These are phyloP conservation scores for Chroicocephalus ridibundus DNA, from an alignment of 2,113 vertebrate genomes.

Conservation along the genomic window DNA sequence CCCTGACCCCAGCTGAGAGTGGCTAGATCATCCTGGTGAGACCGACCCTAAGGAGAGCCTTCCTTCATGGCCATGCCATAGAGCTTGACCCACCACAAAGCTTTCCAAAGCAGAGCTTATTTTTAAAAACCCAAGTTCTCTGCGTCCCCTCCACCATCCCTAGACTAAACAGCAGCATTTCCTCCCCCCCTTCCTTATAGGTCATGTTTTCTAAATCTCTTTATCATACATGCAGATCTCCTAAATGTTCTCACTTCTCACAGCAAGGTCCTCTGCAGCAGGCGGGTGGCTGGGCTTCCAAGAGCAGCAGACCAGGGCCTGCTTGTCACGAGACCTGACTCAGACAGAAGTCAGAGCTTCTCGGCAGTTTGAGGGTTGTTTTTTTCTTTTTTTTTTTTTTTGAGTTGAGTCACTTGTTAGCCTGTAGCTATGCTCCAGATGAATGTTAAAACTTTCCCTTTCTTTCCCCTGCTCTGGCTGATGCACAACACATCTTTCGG, in stretches of 20 bases:
- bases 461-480: background rate
- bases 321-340: background rate
- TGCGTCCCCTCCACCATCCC: background rate
- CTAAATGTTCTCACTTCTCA: background rate
- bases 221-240: background rate
- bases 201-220: background rate
- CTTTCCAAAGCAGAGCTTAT: background rate
- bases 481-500: fast-evolving
- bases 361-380: background rate
- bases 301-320: background rate
- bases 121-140: background rate
- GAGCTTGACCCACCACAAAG: background rate
- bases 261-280: background rate
- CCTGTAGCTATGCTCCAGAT: background rate
- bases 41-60: background rate
- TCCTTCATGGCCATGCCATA: background rate
- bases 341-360: background rate
- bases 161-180: slow-evolving; percentile 20
- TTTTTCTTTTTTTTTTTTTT: background rate
- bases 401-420: background rate
- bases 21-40: background rate
- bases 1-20: background rate
- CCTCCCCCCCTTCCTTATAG: background rate
- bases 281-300: background rate
- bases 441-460: slow-evolving; percentile 36